Base-by-base conservation (phyloP, 2,113 vertebrate species). In the Drymodes brunneopygia region DNA sequence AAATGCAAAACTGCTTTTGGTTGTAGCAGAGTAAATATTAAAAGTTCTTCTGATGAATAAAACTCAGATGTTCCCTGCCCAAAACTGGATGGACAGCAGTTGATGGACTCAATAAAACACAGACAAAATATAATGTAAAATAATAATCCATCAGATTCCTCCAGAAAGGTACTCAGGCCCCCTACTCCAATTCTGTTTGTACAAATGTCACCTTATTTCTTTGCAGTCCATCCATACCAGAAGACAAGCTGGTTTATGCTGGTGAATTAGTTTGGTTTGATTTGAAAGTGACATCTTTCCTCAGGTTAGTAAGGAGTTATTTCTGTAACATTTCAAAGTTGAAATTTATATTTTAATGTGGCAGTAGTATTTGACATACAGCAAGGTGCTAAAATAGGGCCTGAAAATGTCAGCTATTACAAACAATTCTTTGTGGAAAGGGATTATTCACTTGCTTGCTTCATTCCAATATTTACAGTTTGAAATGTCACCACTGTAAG, bases 1-100 rank as follows among this genome's bases (percentile, higher is more conserved):
- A 95, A 88, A 86, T 96, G 93, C 56, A 90, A 84, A 95, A 47
- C 38, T 86, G 51, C 7, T 57, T 70, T 84, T 51, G 69, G n/a
- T 66, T 73, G 54, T 60, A 82, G 57, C 48, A 92, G 35, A 73
- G 21, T 71, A 83, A 93, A 80, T 70, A 69, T 75, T 84, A 15
- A 24, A 89, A 88, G 13, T 69, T 35, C 21, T 67, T 83, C 33
- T 57, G 71, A 64, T 73, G 45, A 88, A n/a, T 42, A 58, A 86
- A 80, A 29, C 16, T 64, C 38, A 84, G 51, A 51, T 1, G 1
- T 65, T 78, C 56, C 33, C 31, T 82, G 54, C 47, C 64, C 42
- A 57, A 65, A 92, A 51, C 28, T 35, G 66, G 16, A 69, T 51
- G 42, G 36, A 54, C 61, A 75, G 36, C 3, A 8, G 22, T 45